Evolutionary conservation across 2,888 invertebrate genomes (phyloP).

Genomic region (Netelia inedita): DNA sequence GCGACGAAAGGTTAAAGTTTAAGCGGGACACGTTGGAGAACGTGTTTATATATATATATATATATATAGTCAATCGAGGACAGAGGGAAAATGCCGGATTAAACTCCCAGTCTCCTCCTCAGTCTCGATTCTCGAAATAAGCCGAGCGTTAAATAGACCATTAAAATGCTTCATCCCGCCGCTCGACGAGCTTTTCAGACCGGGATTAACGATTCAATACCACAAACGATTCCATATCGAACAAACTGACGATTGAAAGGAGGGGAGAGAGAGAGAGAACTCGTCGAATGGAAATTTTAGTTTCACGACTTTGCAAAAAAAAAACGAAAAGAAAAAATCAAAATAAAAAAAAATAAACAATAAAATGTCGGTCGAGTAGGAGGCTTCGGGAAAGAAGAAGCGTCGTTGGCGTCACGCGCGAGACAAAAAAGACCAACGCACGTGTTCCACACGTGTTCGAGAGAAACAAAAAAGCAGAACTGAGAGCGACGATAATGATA

Average conservation of each 20-base stretch:
- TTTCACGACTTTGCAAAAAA: not conserved
- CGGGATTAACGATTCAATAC: conserved; percentile 21
- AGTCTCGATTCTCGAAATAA: conserved; percentile 9
- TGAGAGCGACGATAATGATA: conserved; percentile 23
- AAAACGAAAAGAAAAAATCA: not conserved
- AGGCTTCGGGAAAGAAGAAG: not conserved
- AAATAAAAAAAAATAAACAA: not conserved
- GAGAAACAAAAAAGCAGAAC: not conserved
- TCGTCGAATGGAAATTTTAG: too few species aligned
- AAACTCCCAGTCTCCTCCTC: conserved; percentile 6
- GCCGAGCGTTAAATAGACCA: conserved; percentile 38
- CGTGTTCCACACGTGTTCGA: conserved; percentile 53
- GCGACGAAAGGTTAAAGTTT: conserved; percentile 41
- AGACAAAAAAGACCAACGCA: conserved; percentile 12
- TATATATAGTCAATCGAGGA: not conserved
- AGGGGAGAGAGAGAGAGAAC: not conserved
- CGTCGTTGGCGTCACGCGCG: not conserved
- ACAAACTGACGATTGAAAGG: not conserved
- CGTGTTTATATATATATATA: not conserved
- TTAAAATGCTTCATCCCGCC: conserved; percentile 24
- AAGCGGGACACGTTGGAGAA: conserved; percentile 22
- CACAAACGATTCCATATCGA: conserved; percentile 1
- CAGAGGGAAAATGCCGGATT: conserved; percentile 20
- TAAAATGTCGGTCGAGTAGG: conserved; percentile 17
- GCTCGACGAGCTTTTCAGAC: not conserved